Conservation (phyloP, 2,888 invertebrate genomes). For the Erpobdella octoculata region DNA sequence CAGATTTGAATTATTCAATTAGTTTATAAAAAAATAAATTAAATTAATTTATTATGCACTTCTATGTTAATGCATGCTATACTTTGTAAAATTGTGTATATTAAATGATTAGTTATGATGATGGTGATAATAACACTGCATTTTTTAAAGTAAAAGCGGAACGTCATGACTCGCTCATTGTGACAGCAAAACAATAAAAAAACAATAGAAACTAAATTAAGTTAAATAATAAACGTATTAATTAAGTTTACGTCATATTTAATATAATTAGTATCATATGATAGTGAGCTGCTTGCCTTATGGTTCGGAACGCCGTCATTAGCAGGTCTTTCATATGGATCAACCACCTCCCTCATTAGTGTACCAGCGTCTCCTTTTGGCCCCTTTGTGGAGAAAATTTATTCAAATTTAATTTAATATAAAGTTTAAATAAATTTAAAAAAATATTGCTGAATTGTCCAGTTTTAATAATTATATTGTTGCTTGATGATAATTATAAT, state of each 20-base stretch:
- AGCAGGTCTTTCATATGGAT: slow-evolving; percentile 19
- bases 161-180: too few species aligned
- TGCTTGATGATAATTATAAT: too few species aligned
- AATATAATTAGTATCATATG: background rate
- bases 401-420: background rate
- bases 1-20: background rate
- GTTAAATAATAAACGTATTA: background rate
- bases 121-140: too few species aligned
- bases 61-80: too few species aligned
- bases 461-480: too few species aligned
- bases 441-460: too few species aligned
- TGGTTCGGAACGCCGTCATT: slow-evolving; percentile 17
- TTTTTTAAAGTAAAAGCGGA: too few species aligned
- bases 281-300: background rate
- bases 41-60: background rate
- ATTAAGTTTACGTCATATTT: background rate
- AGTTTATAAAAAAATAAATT: background rate
- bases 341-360: background rate
- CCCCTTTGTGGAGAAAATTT: background rate
- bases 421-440: too few species aligned
- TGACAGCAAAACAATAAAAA: background rate
- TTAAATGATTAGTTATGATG: too few species aligned
- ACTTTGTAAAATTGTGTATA: too few species aligned
- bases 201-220: background rate
- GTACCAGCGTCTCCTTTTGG: background rate